Evolutionary conservation across 2,113 vertebrate species (phyloP), one percentile per base, ranked within the genome.

Genomic region (Oryzias celebensis): DNA sequence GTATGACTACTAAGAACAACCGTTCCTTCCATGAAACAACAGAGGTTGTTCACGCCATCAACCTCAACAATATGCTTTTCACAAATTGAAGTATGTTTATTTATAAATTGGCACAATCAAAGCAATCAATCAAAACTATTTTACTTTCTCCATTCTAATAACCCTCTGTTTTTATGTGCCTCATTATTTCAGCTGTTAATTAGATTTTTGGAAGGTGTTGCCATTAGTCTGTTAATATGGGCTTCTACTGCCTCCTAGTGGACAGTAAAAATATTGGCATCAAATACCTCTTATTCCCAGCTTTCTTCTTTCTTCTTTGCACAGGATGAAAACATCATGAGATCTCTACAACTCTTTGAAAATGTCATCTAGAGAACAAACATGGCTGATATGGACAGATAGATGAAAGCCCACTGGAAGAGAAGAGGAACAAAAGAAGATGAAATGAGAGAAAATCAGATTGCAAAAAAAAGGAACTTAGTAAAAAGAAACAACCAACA

Each of bases 311-410:
- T 58, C 36, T 57, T 68, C 26, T 49, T 64, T 73, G 6, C 58
- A 44, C 84, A 99, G 97, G 97, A 99, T 5, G 95, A 97, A 83
- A 99, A 99, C 83, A 98, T 99, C 90, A 96, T 98, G 94, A 85
- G 92, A 68, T 99, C 97, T 61, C 92, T 99, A 71, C 96, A 98
- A 86, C 94, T 99, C 50, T 99, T 99, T 85, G 95, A 99, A 89
- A 98, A 98, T 2, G 95, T 99, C 71, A 98, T 99, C 87, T 99
- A 95, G 86, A 71, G 46, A 6, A 41, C 26, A 53, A 26, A 60
- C 43, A 28, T 1, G 41, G 58, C 15, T 41, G 54, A 31, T 43
- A 61, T 22, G 7, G 56, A 58, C 62, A 55, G 59, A 62, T 0
- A 59, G 59, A 59, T 5, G 7, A 36, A 22, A 69, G 31, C 23